phyloP scores from a whole-genome alignment of 1,140 invertebrate species.

The Hyles vespertilio region DNA sequence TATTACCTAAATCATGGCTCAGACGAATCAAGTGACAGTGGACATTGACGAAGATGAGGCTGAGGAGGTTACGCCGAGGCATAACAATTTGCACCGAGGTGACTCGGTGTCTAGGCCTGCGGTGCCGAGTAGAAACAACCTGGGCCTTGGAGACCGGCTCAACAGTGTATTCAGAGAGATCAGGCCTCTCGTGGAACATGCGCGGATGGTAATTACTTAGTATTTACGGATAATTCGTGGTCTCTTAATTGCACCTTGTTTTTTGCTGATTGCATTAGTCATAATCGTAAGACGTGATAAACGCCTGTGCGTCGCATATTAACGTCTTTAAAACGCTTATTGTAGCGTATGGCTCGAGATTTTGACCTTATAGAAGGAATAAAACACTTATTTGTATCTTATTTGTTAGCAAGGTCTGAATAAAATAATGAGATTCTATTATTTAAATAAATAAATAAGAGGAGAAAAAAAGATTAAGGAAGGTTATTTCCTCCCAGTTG shows the following conservation, averaged over 20 bases:
- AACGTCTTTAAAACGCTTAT: no score
- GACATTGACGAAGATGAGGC: conserved; percentile 58
- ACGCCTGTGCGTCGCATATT: no score
- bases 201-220: conserved; percentile 52
- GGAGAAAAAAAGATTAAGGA: no score
- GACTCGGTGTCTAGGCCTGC: conserved; percentile 50
- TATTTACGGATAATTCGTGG: background rate
- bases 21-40: conserved; percentile 56
- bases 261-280: background rate
- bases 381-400: no score
- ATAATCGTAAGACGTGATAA: no score
- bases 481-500: no score
- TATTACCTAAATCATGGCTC: conserved; percentile 45
- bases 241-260: background rate
- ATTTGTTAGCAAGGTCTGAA: no score
- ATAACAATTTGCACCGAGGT: conserved; percentile 48
- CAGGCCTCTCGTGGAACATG: conserved; percentile 63
- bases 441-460: no score
- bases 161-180: conserved; percentile 68
- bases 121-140: conserved; percentile 44
- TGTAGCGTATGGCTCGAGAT: no score
- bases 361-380: no score
- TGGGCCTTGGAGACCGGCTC: conserved; percentile 60
- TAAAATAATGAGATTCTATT: no score
- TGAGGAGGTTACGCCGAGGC: conserved; percentile 39